phyloP scores from a whole-genome alignment of 2,113 vertebrate species.

The Ciconia stormi region DNA sequence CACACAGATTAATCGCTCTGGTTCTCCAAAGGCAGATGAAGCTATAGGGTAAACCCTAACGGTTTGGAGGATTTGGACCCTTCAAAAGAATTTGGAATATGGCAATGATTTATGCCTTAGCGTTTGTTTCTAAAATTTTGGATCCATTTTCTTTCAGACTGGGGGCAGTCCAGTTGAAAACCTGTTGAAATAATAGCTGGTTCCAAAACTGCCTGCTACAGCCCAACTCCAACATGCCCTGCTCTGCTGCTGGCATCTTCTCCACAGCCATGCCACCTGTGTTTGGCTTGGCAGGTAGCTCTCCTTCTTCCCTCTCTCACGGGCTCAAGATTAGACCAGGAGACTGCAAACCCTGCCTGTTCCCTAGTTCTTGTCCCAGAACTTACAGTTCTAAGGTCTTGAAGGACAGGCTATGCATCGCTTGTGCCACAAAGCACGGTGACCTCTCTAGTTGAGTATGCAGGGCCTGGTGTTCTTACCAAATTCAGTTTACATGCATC shows the following conservation, averaged over 20 bases:
- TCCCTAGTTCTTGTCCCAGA: not conserved
- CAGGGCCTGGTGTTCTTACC: slow-evolving; percentile 29
- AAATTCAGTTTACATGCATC: not conserved
- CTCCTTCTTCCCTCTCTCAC: not conserved
- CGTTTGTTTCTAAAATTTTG: not conserved
- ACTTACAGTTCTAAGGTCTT: not conserved
- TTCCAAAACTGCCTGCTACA: not conserved
- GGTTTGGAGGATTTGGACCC: not conserved
- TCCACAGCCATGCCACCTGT: not conserved
- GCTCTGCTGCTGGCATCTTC: not conserved
- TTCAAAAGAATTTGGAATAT: not conserved
- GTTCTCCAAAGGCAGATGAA: not conserved
- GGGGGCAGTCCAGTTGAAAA: not conserved
- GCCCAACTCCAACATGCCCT: not conserved
- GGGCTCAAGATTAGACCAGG: not conserved
- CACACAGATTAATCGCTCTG: not conserved
- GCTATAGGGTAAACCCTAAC: not conserved
- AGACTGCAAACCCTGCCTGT: not conserved
- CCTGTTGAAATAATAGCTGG: slow-evolving; percentile 7
- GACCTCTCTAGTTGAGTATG: not conserved
- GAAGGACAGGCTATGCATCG: accelerated
- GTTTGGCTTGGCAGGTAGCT: slow-evolving; percentile 16
- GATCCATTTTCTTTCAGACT: not conserved
- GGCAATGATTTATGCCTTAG: not conserved
- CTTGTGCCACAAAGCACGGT: not conserved